phyloP scores from a whole-genome alignment of 1,140 invertebrate species.

The Acromyrmex heyeri region DNA sequence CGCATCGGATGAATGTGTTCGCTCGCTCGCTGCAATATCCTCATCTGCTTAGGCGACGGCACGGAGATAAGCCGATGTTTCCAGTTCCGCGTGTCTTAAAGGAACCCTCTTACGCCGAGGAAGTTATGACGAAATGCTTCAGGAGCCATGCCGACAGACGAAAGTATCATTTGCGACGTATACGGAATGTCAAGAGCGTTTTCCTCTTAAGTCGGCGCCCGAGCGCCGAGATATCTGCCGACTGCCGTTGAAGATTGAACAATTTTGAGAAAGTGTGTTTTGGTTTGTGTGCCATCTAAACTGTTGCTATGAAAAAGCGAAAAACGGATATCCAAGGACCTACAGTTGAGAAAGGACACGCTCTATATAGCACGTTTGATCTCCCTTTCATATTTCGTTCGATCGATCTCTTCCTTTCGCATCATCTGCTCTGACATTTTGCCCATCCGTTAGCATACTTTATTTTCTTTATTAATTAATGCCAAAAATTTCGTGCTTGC shows the following conservation, averaged over 20 bases:
- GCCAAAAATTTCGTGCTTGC: not conserved
- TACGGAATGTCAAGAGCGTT: not conserved
- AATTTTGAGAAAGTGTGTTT: not conserved
- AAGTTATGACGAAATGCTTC: slow-evolving; percentile 26
- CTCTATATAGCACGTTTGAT: not conserved
- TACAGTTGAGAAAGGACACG: not conserved
- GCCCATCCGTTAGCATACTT: not conserved
- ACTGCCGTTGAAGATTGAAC: not conserved
- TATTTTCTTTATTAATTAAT: slow-evolving; percentile 20
- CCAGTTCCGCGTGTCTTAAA: slow-evolving; percentile 54
- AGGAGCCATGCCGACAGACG: not conserved
- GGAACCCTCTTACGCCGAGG: slow-evolving; percentile 13
- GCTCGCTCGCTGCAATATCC: slow-evolving; percentile 28
- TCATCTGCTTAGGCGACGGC: slow-evolving; percentile 29
- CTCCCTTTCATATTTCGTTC: not conserved
- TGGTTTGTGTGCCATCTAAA: not conserved
- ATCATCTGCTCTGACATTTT: not conserved
- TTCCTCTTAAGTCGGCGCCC: not conserved
- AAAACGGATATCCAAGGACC: not conserved
- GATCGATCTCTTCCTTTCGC: not conserved
- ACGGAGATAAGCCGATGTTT: slow-evolving; percentile 59
- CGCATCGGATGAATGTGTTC: slow-evolving; percentile 36
- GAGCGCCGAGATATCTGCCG: not conserved
- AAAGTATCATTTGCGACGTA: slow-evolving; percentile 9
- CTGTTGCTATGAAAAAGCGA: not conserved